Base-by-base conservation (phyloP, 1,140 invertebrate genomes). In the Asbolus verrucosus region DNA sequence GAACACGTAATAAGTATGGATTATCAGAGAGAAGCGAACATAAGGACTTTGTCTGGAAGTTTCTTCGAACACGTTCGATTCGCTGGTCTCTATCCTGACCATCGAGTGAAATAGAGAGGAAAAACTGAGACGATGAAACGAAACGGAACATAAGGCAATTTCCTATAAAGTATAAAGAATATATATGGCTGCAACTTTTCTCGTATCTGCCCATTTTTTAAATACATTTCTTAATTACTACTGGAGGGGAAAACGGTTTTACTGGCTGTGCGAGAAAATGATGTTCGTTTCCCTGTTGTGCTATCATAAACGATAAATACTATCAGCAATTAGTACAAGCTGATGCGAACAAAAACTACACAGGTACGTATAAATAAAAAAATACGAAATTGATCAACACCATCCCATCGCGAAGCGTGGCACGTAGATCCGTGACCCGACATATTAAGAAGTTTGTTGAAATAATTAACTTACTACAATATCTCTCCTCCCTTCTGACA, bases 1-100 rank as follows among this genome's bases (percentile, higher is more conserved):
- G 74, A 79, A 79, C 76, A 76, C 71, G 77, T 79, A 77, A 79
- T 79, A 79, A 79, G 76, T 79, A 79, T 79, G 77, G 77, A 79
- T 79, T 79, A 79, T 77, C 77, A 77, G 75, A 77, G 70, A 71
- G 67, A 76, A 74, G 67, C 71, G 73, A 78, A 77, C 75, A 74
- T 72, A 73, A 72, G 72, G 70, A 43, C 60, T 59, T 38, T 31
- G 72, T 73, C 70, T 75, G 68, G 33, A 62, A 46, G 59, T 60
- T 60, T 43, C 65, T 11, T 6, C 67, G 41, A 50, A 39, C 33
- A 62, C 50, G 66, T 67, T 31, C 39, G 50, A 31, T 27, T 36
- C 21, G 19, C 14, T 8, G 59, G 21, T 73, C 68, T 72, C 43
- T 59, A 38, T 71, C 59, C 31, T 14, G 6, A 27, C 19, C n/a